Evolutionary conservation across 2,797 vertebrate species (phyloP), one percentile per base, ranked within the genome.

Genomic region (Melanotaenia nigrans): DNA sequence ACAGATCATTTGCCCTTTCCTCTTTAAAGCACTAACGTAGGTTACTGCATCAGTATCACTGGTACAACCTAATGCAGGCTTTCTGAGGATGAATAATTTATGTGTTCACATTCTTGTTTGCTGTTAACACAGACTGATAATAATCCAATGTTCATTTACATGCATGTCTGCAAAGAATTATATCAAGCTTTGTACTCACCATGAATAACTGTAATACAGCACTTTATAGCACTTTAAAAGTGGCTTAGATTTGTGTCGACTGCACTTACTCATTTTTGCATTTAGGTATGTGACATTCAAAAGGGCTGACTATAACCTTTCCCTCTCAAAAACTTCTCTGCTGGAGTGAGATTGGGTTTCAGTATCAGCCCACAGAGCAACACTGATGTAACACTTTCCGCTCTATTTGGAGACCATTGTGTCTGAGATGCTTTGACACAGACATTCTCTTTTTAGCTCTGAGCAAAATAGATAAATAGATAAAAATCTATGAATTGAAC

Each of bases 1-100:
- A 77, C 59, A 61, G 62, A 85, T 77, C 4, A 65, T 78, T 80
- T 79, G 65, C 61, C 62, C 68, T 77, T 71, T 81, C 81, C 40
- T 10, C 69, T 63, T 65, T 61, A 71, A 67, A 69, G 36, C 49
- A 73, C 14, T 6, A 63, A 78, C 47, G 65, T 45, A 65, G 49
- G 69, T 72, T 66, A 30, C 22, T 55, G 58, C 53, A 64, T 18
- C 65, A 56, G 28, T 45, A 40, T 65, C 16, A 1, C 18, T 22
- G 30, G 28, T 71, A 40, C 76, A 76, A 64, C 60, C 42, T 59
- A 70, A 60, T 38, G 65, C 22, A 65, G 55, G 51, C 55, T 20
- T 53, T 40, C 14, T 14, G 18, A 54, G 60, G 45, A 75, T 66
- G 35, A 40, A 42, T 40, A 40, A 73, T 79, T 76, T 68, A 40